Percentiles rank a stretch among this genome's conserved stretches.
Evolutionary conservation across 2,113 vertebrate genomes (phyloP).

Genomic region (Lagopus leucura): DNA sequence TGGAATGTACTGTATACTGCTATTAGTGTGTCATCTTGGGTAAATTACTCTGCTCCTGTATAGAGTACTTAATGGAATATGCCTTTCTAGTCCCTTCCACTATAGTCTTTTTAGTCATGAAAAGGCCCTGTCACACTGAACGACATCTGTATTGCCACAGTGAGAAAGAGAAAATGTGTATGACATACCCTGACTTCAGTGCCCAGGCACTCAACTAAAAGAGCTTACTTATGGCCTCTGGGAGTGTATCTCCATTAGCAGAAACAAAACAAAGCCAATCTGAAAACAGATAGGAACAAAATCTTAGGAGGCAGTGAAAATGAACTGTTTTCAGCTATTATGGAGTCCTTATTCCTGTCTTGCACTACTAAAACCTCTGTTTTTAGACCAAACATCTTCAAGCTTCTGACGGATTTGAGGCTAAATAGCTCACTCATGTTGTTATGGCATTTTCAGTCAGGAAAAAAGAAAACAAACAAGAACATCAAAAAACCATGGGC

Average conservation of each 20-base stretch:
- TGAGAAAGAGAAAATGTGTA: neutral
- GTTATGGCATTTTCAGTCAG: neutral
- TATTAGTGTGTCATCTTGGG: neutral
- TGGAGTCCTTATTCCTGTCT: neutral
- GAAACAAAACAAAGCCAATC: neutral
- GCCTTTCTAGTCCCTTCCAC: neutral
- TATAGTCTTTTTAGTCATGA: neutral
- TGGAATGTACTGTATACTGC: neutral
- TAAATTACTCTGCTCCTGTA: conserved; percentile 4
- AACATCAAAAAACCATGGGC: neutral
- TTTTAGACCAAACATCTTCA: neutral
- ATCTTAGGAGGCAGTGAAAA: neutral
- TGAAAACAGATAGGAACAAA: neutral
- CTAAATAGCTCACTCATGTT: neutral
- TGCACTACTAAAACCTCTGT: neutral
- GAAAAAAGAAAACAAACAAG: neutral
- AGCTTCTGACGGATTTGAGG: neutral
- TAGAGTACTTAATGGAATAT: neutral
- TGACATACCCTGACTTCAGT: neutral
- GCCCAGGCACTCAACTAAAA: neutral
- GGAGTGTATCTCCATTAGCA: neutral
- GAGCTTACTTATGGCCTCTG: conserved; percentile 1
- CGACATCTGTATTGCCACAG: neutral
- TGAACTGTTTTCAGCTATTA: neutral
- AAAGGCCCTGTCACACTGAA: neutral